Conservation (phyloP, 2,797 vertebrate genomes). For the Microctenopoma lineatum region DNA sequence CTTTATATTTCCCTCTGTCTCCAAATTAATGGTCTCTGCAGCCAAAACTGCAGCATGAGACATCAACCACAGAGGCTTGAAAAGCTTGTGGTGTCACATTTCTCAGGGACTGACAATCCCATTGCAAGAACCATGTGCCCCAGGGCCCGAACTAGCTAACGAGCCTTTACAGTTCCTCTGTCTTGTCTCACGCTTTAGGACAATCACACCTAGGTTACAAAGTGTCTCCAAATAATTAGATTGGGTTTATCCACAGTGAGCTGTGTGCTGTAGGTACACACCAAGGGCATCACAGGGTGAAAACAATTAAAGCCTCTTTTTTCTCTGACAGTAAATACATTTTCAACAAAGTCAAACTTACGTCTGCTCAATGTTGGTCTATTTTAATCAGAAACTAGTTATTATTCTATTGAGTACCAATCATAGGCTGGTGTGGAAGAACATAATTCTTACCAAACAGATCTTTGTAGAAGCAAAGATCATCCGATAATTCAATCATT, state of each 20-base stretch:
- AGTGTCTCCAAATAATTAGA: slow-evolving; percentile 18
- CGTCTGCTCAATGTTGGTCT: not conserved
- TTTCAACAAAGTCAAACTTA: not conserved
- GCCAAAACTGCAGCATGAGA: slow-evolving; percentile 66
- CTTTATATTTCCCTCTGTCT: slow-evolving; percentile 40
- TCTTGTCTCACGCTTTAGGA: slow-evolving; percentile 35
- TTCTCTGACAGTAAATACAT: not conserved
- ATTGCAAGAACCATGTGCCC: slow-evolving; percentile 54
- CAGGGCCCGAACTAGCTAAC: slow-evolving; percentile 56
- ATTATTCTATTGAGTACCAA: not conserved
- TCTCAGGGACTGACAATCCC: slow-evolving; percentile 69
- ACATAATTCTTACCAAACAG: not conserved
- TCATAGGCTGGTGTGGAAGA: slow-evolving; percentile 14
- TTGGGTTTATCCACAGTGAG: not conserved
- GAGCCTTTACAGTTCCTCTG: slow-evolving; percentile 68
- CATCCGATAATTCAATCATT: not conserved
- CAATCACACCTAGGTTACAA: slow-evolving; percentile 25
- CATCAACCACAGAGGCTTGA: slow-evolving; percentile 65
- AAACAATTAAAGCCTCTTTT: not conserved
- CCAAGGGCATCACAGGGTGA: not conserved
- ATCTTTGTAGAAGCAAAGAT: no score
- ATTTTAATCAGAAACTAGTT: not conserved
- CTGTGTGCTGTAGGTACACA: not conserved
- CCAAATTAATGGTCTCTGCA: slow-evolving; percentile 57
- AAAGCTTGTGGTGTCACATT: slow-evolving; percentile 72